A percentile compares a stretch with the other conserved stretches of the same genome.
Evolutionary conservation across 2,888 invertebrate genomes (phyloP).

Genomic region (Drosophila subquinaria): DNA sequence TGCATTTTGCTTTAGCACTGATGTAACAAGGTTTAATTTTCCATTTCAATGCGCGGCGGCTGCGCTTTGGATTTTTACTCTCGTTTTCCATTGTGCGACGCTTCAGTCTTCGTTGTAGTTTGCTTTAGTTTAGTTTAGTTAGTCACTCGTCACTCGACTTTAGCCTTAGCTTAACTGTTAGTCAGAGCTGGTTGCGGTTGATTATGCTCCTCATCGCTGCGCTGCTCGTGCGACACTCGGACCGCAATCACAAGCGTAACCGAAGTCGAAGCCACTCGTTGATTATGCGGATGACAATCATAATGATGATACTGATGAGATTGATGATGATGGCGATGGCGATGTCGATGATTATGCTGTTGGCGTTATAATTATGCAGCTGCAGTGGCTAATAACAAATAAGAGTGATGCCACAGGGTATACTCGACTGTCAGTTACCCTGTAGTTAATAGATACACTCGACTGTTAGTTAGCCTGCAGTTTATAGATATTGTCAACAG

Average conservation of each 20-base stretch:
- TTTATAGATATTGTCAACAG: background rate
- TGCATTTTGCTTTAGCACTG: constrained; percentile 71
- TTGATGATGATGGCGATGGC: constrained; percentile 34
- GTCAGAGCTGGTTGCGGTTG: constrained; percentile 74
- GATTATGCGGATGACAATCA: constrained; percentile 53
- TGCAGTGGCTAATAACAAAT: constrained; percentile 58
- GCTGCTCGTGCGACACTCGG: constrained; percentile 49
- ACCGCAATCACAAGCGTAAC: constrained; percentile 67
- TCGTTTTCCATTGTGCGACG: constrained; percentile 77
- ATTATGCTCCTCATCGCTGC: constrained; percentile 67
- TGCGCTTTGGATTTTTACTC: constrained; percentile 80
- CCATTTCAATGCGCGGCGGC: constrained; percentile 83
- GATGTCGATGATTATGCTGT: constrained; percentile 59
- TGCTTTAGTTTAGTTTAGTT: constrained; percentile 31
- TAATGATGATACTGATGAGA: constrained; percentile 29
- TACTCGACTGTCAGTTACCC: constrained; percentile 16
- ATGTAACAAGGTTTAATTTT: constrained; percentile 85
- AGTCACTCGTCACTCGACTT: constrained; percentile 21
- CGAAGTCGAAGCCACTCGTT: constrained; percentile 54
- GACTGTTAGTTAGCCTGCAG: constrained; percentile 9
- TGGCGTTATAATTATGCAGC: constrained; percentile 69
- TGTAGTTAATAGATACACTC: constrained; percentile 7
- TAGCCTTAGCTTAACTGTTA: constrained; percentile 43
- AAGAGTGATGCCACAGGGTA: background rate
- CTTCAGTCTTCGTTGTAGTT: constrained; percentile 30